Evolutionary conservation across 2,888 invertebrate species (phyloP), one percentile per base, ranked within the genome.

Genomic region (Drosophila mercatorum): DNA sequence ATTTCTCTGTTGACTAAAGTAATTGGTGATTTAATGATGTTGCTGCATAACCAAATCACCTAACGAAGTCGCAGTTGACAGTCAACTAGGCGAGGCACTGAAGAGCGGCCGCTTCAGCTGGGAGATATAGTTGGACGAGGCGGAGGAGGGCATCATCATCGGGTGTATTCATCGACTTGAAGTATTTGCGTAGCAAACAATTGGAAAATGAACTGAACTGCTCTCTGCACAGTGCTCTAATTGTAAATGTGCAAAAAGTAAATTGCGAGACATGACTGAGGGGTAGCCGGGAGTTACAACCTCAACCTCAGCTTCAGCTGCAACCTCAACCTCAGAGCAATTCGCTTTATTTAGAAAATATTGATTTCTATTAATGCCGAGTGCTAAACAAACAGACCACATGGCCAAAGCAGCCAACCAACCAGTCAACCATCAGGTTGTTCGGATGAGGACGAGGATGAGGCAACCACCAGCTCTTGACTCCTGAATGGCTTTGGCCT

Each of bases 1-100:
- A 84, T 86, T 81, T 72, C 83, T 85, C 82, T 86, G 86, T 86
- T 86, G 86, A 86, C 86, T 86, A 77, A 85, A 85, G 86, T 87
- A 87, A 87, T 86, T 86, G 86, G 83, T 86, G 86, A 86, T 86
- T 86, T 87, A 86, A 86, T 86, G 86, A 86, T 86, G 86, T 87
- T 86, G 86, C 85, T 86, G 88, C 85, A 86, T 86, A 86, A 87
- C 86, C 86, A 87, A 86, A 86, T 86, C 86, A 86, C 85, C 86
- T 85, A 87, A 86, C 86, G 86, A 86, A 85, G 71, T 77, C 80
- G 53, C 79, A 80, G 68, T 46, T 57, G 66, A 64, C 60, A 64
- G 47, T 26, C 59, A 58, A 47, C 58, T n/a, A 58, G 14, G 26
- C 41, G n/a, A 43, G 17, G 44, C 36, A 44, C 43, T 44, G 65